Evolutionary conservation across 1,140 invertebrate species (phyloP).

Genomic region (Cyclina sinensis): DNA sequence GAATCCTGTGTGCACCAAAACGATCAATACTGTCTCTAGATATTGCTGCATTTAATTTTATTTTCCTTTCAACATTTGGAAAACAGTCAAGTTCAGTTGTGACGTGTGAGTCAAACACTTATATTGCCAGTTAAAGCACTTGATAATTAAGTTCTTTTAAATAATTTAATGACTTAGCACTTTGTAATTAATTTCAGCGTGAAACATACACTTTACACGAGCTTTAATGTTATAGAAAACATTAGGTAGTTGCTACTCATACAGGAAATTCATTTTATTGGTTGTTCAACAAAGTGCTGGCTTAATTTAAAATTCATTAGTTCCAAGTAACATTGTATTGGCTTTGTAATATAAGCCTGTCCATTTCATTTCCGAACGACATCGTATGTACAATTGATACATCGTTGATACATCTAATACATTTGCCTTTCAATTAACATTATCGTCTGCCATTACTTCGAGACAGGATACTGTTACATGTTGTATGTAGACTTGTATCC

Average conservation of each 20-base stretch:
- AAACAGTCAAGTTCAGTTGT: not conserved
- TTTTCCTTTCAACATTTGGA: not conserved
- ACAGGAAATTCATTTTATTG: not conserved
- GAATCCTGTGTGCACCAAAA: too few species aligned
- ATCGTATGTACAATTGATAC: not conserved
- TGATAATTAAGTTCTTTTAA: not conserved
- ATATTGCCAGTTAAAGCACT: not conserved
- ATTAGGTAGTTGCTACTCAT: not conserved
- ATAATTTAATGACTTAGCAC: constrained; percentile 3
- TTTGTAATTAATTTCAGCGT: not conserved
- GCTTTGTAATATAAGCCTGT: not conserved
- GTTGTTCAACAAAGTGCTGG: not conserved
- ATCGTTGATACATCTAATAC: not conserved
- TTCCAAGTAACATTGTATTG: not conserved
- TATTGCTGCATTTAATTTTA: not conserved
- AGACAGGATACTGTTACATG: too few species aligned
- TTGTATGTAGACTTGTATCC: too few species aligned
- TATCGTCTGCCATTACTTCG: too few species aligned
- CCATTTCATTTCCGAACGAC: not conserved
- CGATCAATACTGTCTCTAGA: too few species aligned
- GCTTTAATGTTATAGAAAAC: not conserved
- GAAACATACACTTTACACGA: not conserved
- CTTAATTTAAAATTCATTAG: constrained; percentile 22
- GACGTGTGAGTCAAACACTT: not conserved
- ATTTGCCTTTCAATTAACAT: not conserved